Evolutionary conservation across 2,888 invertebrate genomes (phyloP), one percentile per base, ranked within the genome.

Genomic region (Venusia cambrica): DNA sequence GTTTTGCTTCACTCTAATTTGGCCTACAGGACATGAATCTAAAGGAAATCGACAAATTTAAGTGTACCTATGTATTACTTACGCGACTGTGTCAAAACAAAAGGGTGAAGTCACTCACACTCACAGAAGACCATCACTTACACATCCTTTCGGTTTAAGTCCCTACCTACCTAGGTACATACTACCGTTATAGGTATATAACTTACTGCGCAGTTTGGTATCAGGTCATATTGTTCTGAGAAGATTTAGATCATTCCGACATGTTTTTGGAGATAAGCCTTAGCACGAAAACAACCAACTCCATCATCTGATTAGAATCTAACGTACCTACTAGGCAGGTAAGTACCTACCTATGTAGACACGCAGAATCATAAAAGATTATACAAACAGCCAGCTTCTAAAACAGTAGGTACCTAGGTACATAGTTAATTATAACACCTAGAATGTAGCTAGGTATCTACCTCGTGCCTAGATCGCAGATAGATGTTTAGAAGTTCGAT

Each of bases 231-330:
- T 41, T 42, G 25, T 35, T 33, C 33, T 34, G 33, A 39, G 32
- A 51, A 45, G 14, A 34, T 25, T 35, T 14, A 26, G 45, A 52
- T 51, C 34, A 57, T 57, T n/a, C 43, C 55, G 57, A 53, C 38
- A 28, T 51, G 51, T 51, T 58, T 60, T 51, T 10, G 28, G 31
- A 47, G 62, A 62, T 58, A 56, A 57, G 44, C 10, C 28, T 35
- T 25, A 36, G 38, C 37, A 31, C 33, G 45, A 48, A 51, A 51
- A 47, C 43, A 34, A n/a, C n/a, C n/a, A n/a, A n/a, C 36, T 39
- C 28, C 42, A 45, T 51, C 48, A 46, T 31, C 40, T 48, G 31
- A 41, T 48, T 18, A 30, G 18, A 25, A 26, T 18, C 33, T 43
- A n/a, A n/a, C n/a, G n/a, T n/a, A n/a, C n/a, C n/a, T n/a, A n/a